Conservation (phyloP, 2,113 vertebrate species). For the Elephas maximus region DNA sequence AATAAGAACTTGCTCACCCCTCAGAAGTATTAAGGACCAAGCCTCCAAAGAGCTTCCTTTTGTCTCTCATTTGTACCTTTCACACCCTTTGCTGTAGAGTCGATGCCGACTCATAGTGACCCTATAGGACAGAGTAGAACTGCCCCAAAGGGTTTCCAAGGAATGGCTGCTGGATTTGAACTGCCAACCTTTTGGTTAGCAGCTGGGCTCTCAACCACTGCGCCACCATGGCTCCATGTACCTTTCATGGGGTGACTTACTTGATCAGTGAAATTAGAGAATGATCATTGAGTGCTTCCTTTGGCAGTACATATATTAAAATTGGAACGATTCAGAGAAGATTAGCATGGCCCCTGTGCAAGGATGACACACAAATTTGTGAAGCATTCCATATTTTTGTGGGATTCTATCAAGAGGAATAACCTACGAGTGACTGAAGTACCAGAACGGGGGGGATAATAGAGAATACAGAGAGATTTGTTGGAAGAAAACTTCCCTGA, state of each 20-base stretch:
- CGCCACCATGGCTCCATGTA: not conserved
- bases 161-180: too few relatives aligned
- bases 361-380: too few relatives aligned
- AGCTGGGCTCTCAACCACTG: not conserved
- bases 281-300: not conserved
- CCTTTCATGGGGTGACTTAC: not conserved
- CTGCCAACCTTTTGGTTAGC: too few relatives aligned
- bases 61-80: not conserved
- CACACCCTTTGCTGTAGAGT: not conserved
- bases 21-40: too few relatives aligned
- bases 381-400: too few relatives aligned
- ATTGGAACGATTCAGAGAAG: too few relatives aligned
- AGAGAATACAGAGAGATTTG: too few relatives aligned
- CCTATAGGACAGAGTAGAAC: not conserved
- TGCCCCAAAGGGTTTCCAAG: not conserved
- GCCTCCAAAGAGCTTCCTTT: not conserved
- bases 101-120: not conserved
- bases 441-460: too few relatives aligned
- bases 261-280: not conserved
- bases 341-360: too few relatives aligned
- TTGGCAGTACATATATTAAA: not conserved
- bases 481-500: too few relatives aligned
- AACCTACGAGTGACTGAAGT: too few relatives aligned
- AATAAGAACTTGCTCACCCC: not conserved
- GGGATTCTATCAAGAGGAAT: too few relatives aligned